Evolutionary conservation across 2,113 vertebrate species (phyloP), one percentile per base, ranked within the genome.

Genomic region (Seriola quinqueradiata): DNA sequence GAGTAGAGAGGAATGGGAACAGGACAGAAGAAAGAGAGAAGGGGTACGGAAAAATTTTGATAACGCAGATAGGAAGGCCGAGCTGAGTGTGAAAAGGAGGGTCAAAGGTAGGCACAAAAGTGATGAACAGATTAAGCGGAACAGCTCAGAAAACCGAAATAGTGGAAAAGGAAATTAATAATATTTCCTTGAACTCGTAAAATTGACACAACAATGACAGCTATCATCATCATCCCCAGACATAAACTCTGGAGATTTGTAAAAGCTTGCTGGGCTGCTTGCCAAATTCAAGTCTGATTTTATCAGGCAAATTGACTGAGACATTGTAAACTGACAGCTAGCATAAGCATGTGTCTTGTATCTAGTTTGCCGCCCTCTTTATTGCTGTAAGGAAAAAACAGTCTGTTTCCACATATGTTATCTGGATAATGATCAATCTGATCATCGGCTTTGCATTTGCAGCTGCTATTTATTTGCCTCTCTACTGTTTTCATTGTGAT

Each of bases 311-410:
- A 79, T 59, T 52, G 42, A 81, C 59, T 54, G 32, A 70, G 59
- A 87, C 59, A 44, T n/a, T 52, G 57, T 69, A 44, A 78, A 75
- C 44, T 76, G 61, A 68, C 73, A 67, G 65, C 58, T 42, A 54
- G 42, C 42, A 75, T 32, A 77, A 57, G n/a, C 68, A 75, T 32
- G 16, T 38, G 21, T 70, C 58, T 71, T 67, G 40, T 9, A 70
- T 59, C 61, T 25, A 59, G 58, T 60, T 80, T 55, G 42, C 66
- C 63, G 21, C 38, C 36, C 60, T 68, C 32, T 81, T 57, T 72
- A 74, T 42, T 72, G 9, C 58, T 11, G 34, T 63, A 44, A 74
- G 66, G 42, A 75, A 84, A 81, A 63, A 72, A 17, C 34, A 57
- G 44, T 81, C 71, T 75, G 46, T 10, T 71, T 67, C 36, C 8